phyloP scores from a whole-genome alignment of 1,140 invertebrate genomes.

The Pseudomyrmex cubaensis region DNA sequence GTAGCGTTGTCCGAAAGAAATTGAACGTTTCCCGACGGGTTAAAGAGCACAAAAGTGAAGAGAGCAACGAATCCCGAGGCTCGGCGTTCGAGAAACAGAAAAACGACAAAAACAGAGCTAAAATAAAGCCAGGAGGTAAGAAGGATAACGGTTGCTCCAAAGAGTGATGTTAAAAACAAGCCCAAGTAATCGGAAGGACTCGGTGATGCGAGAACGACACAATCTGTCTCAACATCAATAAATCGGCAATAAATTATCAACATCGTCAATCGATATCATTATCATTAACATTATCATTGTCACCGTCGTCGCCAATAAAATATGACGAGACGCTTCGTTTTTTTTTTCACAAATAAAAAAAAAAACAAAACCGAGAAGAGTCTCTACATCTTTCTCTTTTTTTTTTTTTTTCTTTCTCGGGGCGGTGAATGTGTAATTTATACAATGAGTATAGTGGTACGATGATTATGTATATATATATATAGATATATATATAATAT shows the following conservation, averaged over 20 bases:
- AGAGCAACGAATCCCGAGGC: constrained; percentile 48
- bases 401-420: constrained; percentile 69
- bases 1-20: background rate
- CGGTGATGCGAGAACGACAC: constrained; percentile 51
- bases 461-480: constrained; percentile 77
- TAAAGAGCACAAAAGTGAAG: constrained; percentile 4
- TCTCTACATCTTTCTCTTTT: constrained; percentile 62
- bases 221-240: constrained; percentile 43
- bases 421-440: constrained; percentile 85
- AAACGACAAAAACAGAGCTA: constrained; percentile 78
- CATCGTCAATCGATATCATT: background rate
- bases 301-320: constrained; percentile 11
- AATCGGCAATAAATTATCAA: constrained; percentile 7
- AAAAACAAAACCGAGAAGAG: constrained; percentile 22
- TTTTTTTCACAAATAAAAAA: constrained; percentile 16
- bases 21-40: constrained; percentile 4
- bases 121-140: constrained; percentile 78
- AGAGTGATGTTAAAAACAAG: constrained; percentile 78
- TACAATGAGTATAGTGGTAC: constrained; percentile 85
- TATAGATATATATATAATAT: constrained; percentile 70
- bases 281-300: constrained; percentile 12
- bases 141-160: constrained; percentile 75
- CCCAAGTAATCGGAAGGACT: constrained; percentile 74
- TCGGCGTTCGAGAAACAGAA: constrained; percentile 69
- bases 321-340: constrained; percentile 26